phyloP scores from a whole-genome alignment of 1,140 invertebrate species.

The Stegodyphus mimosarum region DNA sequence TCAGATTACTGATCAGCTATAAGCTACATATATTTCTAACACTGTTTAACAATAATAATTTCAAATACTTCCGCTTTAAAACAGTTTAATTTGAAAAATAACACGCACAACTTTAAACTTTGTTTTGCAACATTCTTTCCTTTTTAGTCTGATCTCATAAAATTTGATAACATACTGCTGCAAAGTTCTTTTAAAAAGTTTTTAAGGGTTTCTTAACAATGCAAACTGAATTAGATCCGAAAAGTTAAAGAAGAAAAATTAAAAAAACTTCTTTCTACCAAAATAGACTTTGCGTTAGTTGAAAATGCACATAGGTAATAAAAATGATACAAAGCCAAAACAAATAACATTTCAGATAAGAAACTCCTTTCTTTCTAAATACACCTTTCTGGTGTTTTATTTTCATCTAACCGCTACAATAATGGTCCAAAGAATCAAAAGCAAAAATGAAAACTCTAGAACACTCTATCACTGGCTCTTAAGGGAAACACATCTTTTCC shows the following conservation, averaged over 20 bases:
- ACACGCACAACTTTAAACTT: too few species aligned
- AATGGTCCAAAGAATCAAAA: background rate
- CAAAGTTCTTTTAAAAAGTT: background rate
- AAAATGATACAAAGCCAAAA: background rate
- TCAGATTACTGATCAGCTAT: too few species aligned
- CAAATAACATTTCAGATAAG: slow-evolving; percentile 3
- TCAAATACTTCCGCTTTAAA: too few species aligned
- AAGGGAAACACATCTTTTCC: slow-evolving; percentile 22
- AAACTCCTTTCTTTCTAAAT: slow-evolving; percentile 6
- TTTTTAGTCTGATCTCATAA: too few species aligned
- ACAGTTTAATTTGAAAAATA: too few species aligned
- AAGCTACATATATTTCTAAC: too few species aligned
- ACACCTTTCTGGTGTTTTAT: background rate
- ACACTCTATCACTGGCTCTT: slow-evolving; percentile 13
- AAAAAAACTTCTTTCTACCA: background rate
- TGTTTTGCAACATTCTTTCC: too few species aligned
- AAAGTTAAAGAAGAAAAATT: background rate
- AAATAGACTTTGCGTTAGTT: background rate
- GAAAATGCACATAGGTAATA: background rate
- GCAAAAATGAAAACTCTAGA: background rate
- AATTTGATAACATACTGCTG: background rate
- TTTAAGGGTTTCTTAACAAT: background rate
- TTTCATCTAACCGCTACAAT: slow-evolving; percentile 16
- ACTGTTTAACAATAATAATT: too few species aligned
- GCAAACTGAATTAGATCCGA: background rate